Conservation (phyloP, 2,113 vertebrate genomes). For the Syngnathus floridae region DNA sequence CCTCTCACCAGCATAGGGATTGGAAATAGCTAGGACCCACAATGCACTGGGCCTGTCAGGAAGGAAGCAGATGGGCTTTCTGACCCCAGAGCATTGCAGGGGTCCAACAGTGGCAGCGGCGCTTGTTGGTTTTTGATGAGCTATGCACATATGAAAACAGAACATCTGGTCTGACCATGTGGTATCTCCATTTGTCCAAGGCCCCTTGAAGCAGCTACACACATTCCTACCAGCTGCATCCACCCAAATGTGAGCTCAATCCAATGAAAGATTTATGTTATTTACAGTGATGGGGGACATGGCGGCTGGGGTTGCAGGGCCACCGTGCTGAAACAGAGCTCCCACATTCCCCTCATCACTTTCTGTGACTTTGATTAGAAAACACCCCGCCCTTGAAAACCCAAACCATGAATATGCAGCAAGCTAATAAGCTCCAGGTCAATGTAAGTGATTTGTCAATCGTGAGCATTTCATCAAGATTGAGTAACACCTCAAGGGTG, state of each 20-base stretch:
- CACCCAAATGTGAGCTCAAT: constrained; percentile 55
- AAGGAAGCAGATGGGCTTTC: constrained; percentile 82
- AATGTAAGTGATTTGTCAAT: constrained; percentile 82
- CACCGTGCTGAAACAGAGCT: constrained; percentile 22
- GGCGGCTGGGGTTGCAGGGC: constrained; percentile 15
- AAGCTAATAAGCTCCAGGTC: constrained; percentile 56
- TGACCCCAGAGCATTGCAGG: constrained; percentile 53
- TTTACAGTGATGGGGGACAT: constrained; percentile 22
- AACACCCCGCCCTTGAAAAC: constrained; percentile 57
- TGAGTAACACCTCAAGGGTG: constrained; percentile 75
- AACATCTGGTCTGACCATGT: constrained; percentile 90
- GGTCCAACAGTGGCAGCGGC: constrained; percentile 67
- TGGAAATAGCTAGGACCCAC: constrained; percentile 52
- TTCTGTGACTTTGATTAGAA: constrained; percentile 85
- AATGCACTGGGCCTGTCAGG: constrained; percentile 60
- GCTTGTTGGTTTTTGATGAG: constrained; percentile 74
- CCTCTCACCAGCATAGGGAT: constrained; percentile 24
- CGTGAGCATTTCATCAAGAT: constrained; percentile 78
- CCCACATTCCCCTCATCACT: constrained; percentile 33
- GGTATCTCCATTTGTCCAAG: constrained; percentile 72
- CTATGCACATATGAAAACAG: constrained; percentile 72
- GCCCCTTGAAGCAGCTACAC: constrained; percentile 61
- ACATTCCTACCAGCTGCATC: constrained; percentile 58
- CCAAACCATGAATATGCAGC: constrained; percentile 82
- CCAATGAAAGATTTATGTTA: constrained; percentile 81